phyloP scores from a whole-genome alignment of 2,888 invertebrate genomes.

The Zeuzera pyrina region DNA sequence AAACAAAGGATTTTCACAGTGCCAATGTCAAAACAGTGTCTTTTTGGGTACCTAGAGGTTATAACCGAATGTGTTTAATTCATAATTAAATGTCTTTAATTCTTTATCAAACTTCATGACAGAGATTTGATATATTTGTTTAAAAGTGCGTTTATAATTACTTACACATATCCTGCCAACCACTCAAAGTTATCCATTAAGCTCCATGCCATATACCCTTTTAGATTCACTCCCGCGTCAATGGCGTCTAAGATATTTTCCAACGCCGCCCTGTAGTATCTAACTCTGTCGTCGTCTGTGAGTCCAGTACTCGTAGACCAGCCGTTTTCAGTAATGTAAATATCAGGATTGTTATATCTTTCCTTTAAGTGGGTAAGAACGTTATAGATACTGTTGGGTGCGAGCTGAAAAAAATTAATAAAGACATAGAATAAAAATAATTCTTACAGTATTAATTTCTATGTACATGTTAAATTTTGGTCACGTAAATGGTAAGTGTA shows the following conservation, averaged over 20 bases:
- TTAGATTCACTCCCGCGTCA: constrained; percentile 34
- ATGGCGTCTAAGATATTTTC: constrained; percentile 32
- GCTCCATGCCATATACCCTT: constrained; percentile 66
- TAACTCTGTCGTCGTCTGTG: constrained; percentile 55
- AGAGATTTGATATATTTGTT: too few relatives aligned
- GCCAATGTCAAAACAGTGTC: too few relatives aligned
- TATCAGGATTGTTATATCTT: constrained; percentile 61
- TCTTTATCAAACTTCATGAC: too few relatives aligned
- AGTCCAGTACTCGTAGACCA: constrained; percentile 46
- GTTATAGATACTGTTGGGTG: constrained; percentile 73
- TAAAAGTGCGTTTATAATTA: too few relatives aligned
- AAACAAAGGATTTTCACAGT: too few relatives aligned
- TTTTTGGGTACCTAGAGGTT: too few relatives aligned
- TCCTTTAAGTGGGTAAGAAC: constrained; percentile 20
- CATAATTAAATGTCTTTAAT: too few relatives aligned
- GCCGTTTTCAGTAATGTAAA: constrained; percentile 77
- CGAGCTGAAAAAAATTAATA: constrained; percentile 34
- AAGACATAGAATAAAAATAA: too few relatives aligned
- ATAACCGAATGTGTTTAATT: too few relatives aligned
- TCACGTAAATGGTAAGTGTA: too few relatives aligned
- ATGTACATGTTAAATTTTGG: too few relatives aligned
- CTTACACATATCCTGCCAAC: constrained; percentile 56
- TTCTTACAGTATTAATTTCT: too few relatives aligned
- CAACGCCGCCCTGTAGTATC: constrained; percentile 52
- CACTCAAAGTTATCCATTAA: constrained; percentile 74